Base-by-base conservation (phyloP, 2,113 vertebrate genomes). In the Ceyx cyanopectus region DNA sequence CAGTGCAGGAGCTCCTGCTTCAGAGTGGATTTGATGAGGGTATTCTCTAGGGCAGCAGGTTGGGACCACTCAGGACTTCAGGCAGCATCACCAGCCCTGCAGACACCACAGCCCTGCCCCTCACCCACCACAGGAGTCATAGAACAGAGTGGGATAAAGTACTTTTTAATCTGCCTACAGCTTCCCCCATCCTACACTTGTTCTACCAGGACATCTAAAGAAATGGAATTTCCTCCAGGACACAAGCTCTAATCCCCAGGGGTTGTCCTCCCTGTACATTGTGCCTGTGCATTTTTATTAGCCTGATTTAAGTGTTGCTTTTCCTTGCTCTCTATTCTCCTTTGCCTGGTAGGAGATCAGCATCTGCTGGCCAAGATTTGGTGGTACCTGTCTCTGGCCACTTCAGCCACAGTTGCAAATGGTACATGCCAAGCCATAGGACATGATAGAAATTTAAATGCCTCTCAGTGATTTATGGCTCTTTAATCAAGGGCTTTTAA, bases 401-500 rank as follows among this genome's bases (percentile, higher is more conserved):
- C 66, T 67, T 85, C 81, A 85, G 43, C 40, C 60, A 41, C 4
- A 19, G 74, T 57, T 87, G 85, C 78, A 87, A 91, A 92, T n/a
- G 30, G 75, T 6, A 34, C 45, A 68, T 50, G 80, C 58, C 74
- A 56, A 51, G 65, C 62, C 79, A 56, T 34, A 27, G 72, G 94
- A 94, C 61, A 92, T 79, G 76, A 73, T 8, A 61, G 84, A 81
- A 63, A 96, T 95, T 65, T 95, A 95, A 97, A 97, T 87, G 46
- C 79, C 70, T 93, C 88, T 80, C 53, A 1, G 63, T 96, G 86
- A 96, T 97, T 96, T 97, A 95, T 88, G 76, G 51, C 79, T 96
- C 95, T 92, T 96, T 97, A 97, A 97, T 97, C 93, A 96, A 81
- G 56, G 77, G 74, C 69, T 94, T 96, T 97, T 96, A 97, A 92